Percentiles rank a stretch among this genome's conserved stretches.
Conservation (phyloP, 1,140 invertebrate genomes). For the Globodera rostochiensis region DNA sequence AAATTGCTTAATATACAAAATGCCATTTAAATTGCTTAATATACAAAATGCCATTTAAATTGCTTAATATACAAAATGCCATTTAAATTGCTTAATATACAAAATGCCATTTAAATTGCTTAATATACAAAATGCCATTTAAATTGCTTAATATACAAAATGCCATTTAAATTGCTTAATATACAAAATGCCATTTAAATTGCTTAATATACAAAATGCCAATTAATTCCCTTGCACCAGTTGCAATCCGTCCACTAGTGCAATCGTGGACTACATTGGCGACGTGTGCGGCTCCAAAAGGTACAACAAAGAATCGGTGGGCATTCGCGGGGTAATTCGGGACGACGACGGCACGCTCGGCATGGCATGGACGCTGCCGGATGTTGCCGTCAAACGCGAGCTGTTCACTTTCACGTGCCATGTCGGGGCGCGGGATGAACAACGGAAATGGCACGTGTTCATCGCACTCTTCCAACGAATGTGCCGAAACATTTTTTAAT, state of each 20-base stretch:
- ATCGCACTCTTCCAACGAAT: constrained; percentile 19
- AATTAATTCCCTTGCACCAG: not conserved
- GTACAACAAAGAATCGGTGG: constrained; percentile 20
- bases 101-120: not conserved
- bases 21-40: too few relatives aligned
- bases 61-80: not conserved
- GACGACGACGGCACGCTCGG: constrained; percentile 1
- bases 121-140: not conserved
- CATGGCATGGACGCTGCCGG: not conserved
- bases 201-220: not conserved
- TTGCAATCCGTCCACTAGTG: not conserved
- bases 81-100: too few relatives aligned
- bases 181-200: too few relatives aligned
- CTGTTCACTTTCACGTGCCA: not conserved
- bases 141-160: too few relatives aligned
- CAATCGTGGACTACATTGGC: not conserved
- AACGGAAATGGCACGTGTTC: not conserved
- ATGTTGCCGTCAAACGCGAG: not conserved
- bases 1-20: not conserved
- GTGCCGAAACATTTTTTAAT: not conserved
- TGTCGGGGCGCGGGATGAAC: not conserved
- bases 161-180: not conserved
- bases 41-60: not conserved
- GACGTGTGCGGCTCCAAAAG: not conserved
- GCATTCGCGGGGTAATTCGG: not conserved